Evolutionary conservation across 2,113 vertebrate genomes (phyloP).

Genomic region (Manacus vitellinus): DNA sequence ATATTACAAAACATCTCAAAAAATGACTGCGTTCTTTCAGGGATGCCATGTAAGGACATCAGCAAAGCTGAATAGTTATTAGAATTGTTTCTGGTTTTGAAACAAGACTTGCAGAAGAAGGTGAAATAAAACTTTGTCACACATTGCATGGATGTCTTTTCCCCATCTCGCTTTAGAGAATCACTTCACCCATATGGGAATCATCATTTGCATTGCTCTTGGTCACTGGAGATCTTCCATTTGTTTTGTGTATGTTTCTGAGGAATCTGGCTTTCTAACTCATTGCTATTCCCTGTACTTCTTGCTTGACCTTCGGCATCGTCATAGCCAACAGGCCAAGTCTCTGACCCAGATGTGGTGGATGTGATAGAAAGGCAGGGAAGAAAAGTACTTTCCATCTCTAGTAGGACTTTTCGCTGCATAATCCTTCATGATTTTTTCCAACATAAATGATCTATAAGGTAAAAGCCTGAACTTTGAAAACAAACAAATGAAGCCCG

Average conservation of each 20-base stretch:
- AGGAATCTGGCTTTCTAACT: background rate
- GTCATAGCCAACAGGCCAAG: background rate
- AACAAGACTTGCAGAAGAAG: background rate
- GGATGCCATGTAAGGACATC: background rate
- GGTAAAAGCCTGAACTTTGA: background rate
- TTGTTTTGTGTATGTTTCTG: background rate
- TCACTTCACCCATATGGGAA: background rate
- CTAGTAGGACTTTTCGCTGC: background rate
- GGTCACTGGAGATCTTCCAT: background rate
- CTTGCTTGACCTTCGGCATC: background rate
- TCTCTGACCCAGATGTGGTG: background rate
- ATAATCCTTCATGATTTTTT: background rate
- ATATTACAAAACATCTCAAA: background rate
- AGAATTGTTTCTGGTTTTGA: background rate
- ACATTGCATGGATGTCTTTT: background rate
- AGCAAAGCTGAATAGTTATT: background rate
- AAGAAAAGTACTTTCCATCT: background rate
- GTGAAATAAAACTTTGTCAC: background rate
- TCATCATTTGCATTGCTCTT: background rate
- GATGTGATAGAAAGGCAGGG: background rate
- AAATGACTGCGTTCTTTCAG: background rate
- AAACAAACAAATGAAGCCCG: background rate
- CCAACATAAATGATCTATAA: background rate
- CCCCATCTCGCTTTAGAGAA: background rate
- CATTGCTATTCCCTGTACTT: fast-evolving